Conservation (phyloP, 2,113 vertebrate genomes). For the Myanophis thanlyinensis region DNA sequence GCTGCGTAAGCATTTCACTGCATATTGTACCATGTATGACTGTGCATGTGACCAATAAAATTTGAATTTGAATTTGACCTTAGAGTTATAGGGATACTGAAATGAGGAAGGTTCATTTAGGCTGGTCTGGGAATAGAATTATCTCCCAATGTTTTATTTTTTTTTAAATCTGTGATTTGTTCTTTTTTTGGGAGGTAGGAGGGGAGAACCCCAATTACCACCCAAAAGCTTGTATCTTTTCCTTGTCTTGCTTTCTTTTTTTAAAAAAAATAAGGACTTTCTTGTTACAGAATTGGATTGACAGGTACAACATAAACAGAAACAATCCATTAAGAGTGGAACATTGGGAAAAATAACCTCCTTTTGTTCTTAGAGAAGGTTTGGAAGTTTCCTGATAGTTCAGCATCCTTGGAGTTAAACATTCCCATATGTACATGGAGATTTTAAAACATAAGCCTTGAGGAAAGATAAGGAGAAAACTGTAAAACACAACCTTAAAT, state of each 20-base stretch:
- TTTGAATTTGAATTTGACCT: no score
- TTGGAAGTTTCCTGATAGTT: conserved; percentile 59
- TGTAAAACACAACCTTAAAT: conserved; percentile 74
- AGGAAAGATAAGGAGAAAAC: conserved; percentile 73
- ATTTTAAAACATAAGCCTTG: conserved; percentile 70
- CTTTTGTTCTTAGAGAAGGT: conserved; percentile 38
- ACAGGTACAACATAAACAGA: conserved; percentile 35
- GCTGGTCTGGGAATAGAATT: background rate
- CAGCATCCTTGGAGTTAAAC: conserved; percentile 68
- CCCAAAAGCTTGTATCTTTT: background rate
- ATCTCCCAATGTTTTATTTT: background rate
- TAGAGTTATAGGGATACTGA: background rate
- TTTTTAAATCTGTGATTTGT: conserved; percentile 10
- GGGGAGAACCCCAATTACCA: background rate
- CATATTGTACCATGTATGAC: no score
- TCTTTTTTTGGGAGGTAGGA: background rate
- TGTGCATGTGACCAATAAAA: no score
- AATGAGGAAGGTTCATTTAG: background rate
- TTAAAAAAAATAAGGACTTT: background rate
- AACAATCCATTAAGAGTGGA: conserved; percentile 17
- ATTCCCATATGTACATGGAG: conserved; percentile 67
- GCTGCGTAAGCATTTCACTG: no score
- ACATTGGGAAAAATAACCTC: background rate
- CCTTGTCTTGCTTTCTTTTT: background rate
- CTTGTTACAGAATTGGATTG: background rate